Base-by-base conservation (phyloP, 2,888 invertebrate genomes). In the Metalampra italica region DNA sequence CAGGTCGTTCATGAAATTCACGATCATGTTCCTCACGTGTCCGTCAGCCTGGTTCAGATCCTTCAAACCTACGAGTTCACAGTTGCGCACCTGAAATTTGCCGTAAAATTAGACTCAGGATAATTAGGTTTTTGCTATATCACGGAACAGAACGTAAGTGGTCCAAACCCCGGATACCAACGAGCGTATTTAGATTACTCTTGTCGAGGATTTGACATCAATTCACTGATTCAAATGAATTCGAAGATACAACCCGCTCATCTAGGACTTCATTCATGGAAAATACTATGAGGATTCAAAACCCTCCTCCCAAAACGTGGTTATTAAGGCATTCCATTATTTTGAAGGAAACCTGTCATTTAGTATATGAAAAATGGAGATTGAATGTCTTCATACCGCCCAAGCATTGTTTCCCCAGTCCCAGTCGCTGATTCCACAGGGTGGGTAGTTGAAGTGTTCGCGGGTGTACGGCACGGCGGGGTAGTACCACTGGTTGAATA, bases 41-140 rank as follows among this genome's bases (percentile, higher is more conserved):
- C 92, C 90, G 4, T 82, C 66, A 2, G 89, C 75, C 65, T 96
- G 95, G 68, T 96, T 91, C 56, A 97, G 83, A 77, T 97, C 97
- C 59, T 93, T 93, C 4, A 97, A 82, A 0, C 95, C 95, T 0
- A 92, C 91, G 11, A 96, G 81, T 53, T 94, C 92, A 66, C 96
- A 96, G 63, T 95, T 92, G 47, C 95, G 91, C 0, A 94, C 93
- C 84, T 90, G 22, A 36, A 29, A 43, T n/a, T n/a, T n/a, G n/a
- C n/a, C n/a, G 9, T 9, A 44, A 13, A 34, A 8, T 38, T 11
- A 15, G 7, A 7, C 9, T 15, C 15, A 40, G 5, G 11, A 13
- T 2, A 38, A 14, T 11, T 13, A 22, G 22, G 5, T 22, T 3
- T 22, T 22, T 3, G 22, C 2, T n/a, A n/a, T n/a, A 22, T 3